These are phyloP conservation scores for Bradysia coprophila DNA, from an alignment of 1,140 invertebrate genomes.

Conservation along the genomic window DNA sequence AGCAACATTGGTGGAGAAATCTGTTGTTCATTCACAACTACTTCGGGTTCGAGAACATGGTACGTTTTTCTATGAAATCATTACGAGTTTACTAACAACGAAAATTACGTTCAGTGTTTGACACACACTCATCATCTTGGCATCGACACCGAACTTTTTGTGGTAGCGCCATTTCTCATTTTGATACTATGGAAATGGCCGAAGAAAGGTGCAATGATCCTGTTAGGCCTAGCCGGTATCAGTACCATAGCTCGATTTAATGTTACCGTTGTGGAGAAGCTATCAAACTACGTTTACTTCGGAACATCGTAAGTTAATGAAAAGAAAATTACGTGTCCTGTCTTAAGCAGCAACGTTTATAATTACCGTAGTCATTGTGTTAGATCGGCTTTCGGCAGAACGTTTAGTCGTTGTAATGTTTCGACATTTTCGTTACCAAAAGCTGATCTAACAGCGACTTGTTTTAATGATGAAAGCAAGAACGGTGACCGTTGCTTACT, in stretches of 20 bases:
- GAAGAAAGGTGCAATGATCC: conserved; percentile 26
- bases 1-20: conserved; percentile 39
- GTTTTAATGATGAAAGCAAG: too few species aligned
- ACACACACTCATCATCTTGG: conserved; percentile 58
- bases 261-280: conserved; percentile 31
- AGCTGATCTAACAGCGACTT: too few species aligned
- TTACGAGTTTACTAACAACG: neutral
- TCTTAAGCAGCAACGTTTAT: neutral
- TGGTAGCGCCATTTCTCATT: conserved; percentile 48
- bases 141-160: conserved; percentile 69
- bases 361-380: conserved; percentile 1
- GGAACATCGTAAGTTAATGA: conserved; percentile 47
- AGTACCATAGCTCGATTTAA: conserved; percentile 40
- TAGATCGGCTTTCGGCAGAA: neutral
- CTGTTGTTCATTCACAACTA: conserved; percentile 44
- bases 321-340: conserved; percentile 4
- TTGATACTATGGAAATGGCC: conserved; percentile 38
- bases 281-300: conserved; percentile 44
- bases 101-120: conserved; percentile 31
- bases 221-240: conserved; percentile 25
- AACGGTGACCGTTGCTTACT: too few species aligned
- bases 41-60: conserved; percentile 44
- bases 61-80: conserved; percentile 10
- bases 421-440: too few species aligned
- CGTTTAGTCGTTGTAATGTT: too few species aligned